Percentiles rank a stretch among this genome's conserved stretches.
Evolutionary conservation across 2,797 vertebrate genomes (phyloP).

Genomic region (Diplodus sargus): DNA sequence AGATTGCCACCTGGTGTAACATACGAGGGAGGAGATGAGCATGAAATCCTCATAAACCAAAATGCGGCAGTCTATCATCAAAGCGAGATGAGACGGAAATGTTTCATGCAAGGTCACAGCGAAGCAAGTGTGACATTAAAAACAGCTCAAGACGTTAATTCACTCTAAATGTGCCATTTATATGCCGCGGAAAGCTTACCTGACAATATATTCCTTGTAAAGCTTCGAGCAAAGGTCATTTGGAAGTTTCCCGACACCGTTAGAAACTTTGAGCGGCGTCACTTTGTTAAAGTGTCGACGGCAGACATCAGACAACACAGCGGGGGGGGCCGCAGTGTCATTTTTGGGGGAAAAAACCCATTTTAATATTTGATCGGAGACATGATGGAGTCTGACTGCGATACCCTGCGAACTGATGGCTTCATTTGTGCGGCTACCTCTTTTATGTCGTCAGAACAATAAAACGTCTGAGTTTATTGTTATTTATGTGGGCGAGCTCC

Average conservation of each 20-base stretch:
- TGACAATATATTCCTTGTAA: slow-evolving; percentile 76
- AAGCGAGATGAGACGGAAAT: slow-evolving; percentile 77
- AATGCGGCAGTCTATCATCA: slow-evolving; percentile 81
- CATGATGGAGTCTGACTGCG: slow-evolving; percentile 39
- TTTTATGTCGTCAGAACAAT: slow-evolving; percentile 48
- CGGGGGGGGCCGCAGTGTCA: slow-evolving; percentile 1
- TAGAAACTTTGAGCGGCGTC: slow-evolving; percentile 71
- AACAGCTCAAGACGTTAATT: slow-evolving; percentile 85
- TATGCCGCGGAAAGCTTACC: slow-evolving; percentile 78
- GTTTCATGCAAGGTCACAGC: slow-evolving; percentile 83
- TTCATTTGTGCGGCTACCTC: slow-evolving; percentile 45
- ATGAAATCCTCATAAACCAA: slow-evolving; percentile 84
- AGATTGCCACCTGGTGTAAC: slow-evolving; percentile 81
- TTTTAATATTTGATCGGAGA: slow-evolving; percentile 61
- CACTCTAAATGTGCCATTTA: slow-evolving; percentile 83
- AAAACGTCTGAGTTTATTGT: slow-evolving; percentile 44
- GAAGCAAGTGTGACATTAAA: slow-evolving; percentile 85
- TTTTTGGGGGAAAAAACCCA: slow-evolving; percentile 27
- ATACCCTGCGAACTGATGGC: slow-evolving; percentile 32
- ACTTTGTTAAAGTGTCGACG: slow-evolving; percentile 51
- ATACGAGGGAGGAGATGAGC: slow-evolving; percentile 75
- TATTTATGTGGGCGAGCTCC: slow-evolving; percentile 31
- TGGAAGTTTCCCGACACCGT: slow-evolving; percentile 71
- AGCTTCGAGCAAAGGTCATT: slow-evolving; percentile 81
- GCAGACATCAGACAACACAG: slow-evolving; percentile 31